Conservation (phyloP, 2,113 vertebrate species). For the Nyctereutes procyonoides region DNA sequence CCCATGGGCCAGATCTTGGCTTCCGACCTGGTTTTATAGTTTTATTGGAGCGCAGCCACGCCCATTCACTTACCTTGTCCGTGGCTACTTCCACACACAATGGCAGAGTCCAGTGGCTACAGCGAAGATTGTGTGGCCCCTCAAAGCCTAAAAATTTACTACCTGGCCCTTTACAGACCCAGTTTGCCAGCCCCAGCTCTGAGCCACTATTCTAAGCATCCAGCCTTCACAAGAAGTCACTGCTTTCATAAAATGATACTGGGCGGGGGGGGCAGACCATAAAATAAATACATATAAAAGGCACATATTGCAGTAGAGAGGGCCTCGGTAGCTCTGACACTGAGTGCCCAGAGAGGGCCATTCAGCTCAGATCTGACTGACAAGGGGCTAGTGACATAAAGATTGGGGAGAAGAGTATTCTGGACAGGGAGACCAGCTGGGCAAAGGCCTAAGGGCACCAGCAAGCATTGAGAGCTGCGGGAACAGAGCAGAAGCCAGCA, state of each 20-base stretch:
- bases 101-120: not conserved
- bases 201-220: not conserved
- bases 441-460: not conserved
- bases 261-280: not conserved
- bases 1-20: not conserved
- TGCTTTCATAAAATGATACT: not conserved
- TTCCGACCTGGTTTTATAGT: not conserved
- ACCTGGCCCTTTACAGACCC: not conserved
- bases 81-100: not conserved
- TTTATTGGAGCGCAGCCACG: not conserved
- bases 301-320: rapidly evolving
- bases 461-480: not conserved
- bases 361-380: not conserved
- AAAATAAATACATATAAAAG: not conserved
- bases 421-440: not conserved
- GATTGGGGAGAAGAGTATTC: not conserved
- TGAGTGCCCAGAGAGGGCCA: not conserved
- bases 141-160: not conserved
- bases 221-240: not conserved
- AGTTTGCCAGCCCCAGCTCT: not conserved
- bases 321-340: not conserved
- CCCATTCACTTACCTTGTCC: not conserved
- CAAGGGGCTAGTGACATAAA: not conserved
- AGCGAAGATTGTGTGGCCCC: not conserved
- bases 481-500: not conserved